Percentiles rank a stretch among this genome's conserved stretches.
phyloP scores from a whole-genome alignment of 1,140 invertebrate species.

The honey bee (Apis mellifera) region DNA sequence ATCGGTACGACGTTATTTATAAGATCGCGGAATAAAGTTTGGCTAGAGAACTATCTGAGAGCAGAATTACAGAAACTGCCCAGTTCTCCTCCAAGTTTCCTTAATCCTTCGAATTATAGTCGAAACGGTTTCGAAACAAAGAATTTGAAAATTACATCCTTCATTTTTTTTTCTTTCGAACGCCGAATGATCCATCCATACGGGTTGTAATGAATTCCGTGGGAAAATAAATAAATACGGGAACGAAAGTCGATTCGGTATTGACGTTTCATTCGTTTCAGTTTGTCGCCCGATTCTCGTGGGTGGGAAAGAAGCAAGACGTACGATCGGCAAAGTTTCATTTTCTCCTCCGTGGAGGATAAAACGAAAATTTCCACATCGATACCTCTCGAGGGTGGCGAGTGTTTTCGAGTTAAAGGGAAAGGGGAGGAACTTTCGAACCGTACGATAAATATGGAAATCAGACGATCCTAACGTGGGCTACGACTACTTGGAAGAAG shows the following conservation, averaged over 20 bases:
- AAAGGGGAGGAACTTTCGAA: slow-evolving; percentile 38
- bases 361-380: slow-evolving; percentile 32
- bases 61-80: not conserved
- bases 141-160: not conserved
- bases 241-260: not conserved
- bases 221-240: not conserved
- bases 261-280: not conserved
- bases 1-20: not conserved
- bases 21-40: not conserved
- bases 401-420: slow-evolving; percentile 49
- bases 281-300: not conserved
- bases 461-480: slow-evolving; percentile 58
- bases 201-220: not conserved
- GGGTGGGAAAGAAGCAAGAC: not conserved
- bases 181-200: not conserved
- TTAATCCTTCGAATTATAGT: slow-evolving; percentile 1
- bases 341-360: slow-evolving; percentile 45
- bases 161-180: not conserved
- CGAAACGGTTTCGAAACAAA: not conserved
- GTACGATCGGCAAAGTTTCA: slow-evolving; percentile 41
- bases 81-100: not conserved
- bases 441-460: slow-evolving; percentile 70
- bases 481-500: slow-evolving; percentile 33
- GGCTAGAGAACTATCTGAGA: not conserved
- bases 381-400: slow-evolving; percentile 29